These are phyloP conservation scores for Falco cherrug DNA, from an alignment of 2,797 vertebrate species.

Conservation along the genomic window DNA sequence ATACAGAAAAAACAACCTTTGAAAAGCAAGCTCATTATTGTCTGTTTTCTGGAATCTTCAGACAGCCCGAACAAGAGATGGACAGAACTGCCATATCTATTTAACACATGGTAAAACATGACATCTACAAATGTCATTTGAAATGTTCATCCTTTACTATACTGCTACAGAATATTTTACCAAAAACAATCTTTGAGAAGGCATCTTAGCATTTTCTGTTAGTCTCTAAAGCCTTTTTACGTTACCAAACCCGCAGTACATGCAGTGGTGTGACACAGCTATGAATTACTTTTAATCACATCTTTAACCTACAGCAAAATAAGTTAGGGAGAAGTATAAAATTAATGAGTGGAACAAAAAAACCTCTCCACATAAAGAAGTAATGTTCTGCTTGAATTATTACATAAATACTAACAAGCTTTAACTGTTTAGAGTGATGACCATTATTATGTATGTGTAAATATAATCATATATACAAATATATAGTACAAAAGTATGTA, in stretches of 20 bases:
- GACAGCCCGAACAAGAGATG: neutral
- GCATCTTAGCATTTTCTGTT: neutral
- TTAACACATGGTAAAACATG: neutral
- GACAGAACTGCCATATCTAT: neutral
- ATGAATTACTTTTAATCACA: neutral
- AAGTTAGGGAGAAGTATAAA: neutral
- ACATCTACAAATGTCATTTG: neutral
- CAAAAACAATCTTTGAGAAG: neutral
- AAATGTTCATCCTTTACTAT: neutral
- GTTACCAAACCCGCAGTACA: neutral
- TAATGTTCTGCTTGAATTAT: neutral
- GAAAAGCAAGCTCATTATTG: neutral
- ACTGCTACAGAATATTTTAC: neutral
- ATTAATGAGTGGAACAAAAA: neutral
- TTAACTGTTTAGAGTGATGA: neutral
- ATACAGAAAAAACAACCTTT: neutral
- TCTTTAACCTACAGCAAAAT: neutral
- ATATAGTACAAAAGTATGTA: neutral
- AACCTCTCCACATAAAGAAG: neutral
- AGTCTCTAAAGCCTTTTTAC: neutral
- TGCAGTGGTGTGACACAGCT: neutral
- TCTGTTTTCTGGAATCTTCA: neutral
- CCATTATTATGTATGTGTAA: neutral
- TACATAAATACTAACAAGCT: neutral
- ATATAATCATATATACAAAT: neutral